A percentile compares a stretch with the other conserved stretches of the same genome.
These are phyloP conservation scores for Pipa parva DNA, from an alignment of 2,113 vertebrate species.

Conservation along the genomic window DNA sequence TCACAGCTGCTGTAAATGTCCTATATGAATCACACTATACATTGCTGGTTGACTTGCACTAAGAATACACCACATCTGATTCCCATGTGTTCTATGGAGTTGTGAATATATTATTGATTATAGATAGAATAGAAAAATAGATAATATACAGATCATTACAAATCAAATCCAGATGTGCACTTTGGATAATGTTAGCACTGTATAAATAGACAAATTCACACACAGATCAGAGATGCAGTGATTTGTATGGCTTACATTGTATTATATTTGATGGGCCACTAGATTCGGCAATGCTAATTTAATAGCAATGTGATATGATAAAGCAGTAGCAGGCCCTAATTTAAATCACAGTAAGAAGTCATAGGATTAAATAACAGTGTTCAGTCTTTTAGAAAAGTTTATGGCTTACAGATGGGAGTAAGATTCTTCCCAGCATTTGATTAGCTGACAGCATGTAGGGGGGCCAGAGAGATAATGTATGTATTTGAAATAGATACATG, in stretches of 20 bases:
- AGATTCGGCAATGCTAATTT: slow-evolving; percentile 58
- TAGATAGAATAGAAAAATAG: no score
- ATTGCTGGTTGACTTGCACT: no score
- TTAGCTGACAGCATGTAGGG: slow-evolving; percentile 64
- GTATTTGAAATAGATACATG: slow-evolving; percentile 52
- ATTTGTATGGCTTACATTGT: background rate
- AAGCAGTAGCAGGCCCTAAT: slow-evolving; percentile 77
- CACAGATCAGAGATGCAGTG: no score
- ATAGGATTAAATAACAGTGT: slow-evolving; percentile 84
- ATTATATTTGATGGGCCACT: slow-evolving; percentile 30
- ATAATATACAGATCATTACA: no score
- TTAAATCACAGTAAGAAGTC: slow-evolving; percentile 81
- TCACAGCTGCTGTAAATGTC: no score
- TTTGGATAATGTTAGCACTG: no score
- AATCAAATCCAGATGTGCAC: no score
- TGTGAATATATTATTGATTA: no score
- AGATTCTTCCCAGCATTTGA: slow-evolving; percentile 73
- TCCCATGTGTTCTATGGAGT: no score
- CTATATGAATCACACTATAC: no score
- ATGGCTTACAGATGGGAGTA: slow-evolving; percentile 85
- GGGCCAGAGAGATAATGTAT: slow-evolving; percentile 67
- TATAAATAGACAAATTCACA: no score
- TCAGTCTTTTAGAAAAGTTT: slow-evolving; percentile 85
- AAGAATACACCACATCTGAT: no score
- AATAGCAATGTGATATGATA: slow-evolving; percentile 77